Percentiles rank a stretch among this genome's conserved stretches.
Conservation (phyloP, 2,888 invertebrate genomes). For the Nemotelus nigrinus region DNA sequence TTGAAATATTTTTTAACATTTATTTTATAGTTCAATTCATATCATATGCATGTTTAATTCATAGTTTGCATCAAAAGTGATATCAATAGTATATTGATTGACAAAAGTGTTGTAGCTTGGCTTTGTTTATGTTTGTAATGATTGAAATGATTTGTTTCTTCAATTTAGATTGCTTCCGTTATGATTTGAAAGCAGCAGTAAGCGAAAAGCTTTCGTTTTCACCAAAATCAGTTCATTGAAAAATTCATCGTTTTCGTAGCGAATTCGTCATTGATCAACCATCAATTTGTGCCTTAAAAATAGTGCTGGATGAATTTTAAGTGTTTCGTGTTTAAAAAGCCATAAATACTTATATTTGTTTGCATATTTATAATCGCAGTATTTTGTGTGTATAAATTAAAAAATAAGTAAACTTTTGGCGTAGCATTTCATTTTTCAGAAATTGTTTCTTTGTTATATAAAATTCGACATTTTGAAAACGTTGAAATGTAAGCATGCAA, state of each 20-base stretch:
- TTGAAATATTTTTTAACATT: not conserved
- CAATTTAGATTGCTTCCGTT: too few relatives aligned
- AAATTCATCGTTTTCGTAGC: not conserved
- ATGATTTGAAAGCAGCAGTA: too few relatives aligned
- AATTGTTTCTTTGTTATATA: conserved; percentile 14
- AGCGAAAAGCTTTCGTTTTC: not conserved
- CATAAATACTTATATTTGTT: not conserved
- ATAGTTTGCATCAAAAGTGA: too few relatives aligned
- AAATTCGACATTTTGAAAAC: conserved; percentile 3
- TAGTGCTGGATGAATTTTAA: conserved; percentile 13
- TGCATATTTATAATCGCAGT: not conserved
- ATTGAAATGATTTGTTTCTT: too few relatives aligned
- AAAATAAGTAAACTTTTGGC: conserved; percentile 36
- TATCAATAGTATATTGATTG: too few relatives aligned
- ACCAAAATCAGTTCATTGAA: not conserved
- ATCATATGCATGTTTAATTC: too few relatives aligned
- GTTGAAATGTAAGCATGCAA: not conserved
- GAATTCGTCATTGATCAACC: not conserved
- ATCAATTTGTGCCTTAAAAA: conserved; percentile 27
- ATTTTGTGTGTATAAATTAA: conserved; percentile 29
- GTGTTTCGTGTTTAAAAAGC: conserved; percentile 15
- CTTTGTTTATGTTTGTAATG: too few relatives aligned
- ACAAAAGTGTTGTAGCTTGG: too few relatives aligned
- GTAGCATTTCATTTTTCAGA: not conserved
- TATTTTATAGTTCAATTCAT: not conserved